phyloP scores from a whole-genome alignment of 2,888 invertebrate species.

The Heteromurus nitidus region DNA sequence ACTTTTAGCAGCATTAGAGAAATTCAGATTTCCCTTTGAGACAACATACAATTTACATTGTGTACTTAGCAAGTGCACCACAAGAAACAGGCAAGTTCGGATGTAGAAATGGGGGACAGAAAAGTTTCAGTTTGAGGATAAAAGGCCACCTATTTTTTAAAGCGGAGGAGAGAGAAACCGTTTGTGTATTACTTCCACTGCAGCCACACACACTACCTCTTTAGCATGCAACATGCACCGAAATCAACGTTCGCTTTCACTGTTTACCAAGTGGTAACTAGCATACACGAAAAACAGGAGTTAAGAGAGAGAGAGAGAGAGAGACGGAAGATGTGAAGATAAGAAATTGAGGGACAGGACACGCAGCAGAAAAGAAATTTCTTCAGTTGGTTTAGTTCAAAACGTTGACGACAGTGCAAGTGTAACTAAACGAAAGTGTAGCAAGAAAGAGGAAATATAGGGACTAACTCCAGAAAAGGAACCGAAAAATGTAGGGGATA shows the following conservation, averaged over 20 bases:
- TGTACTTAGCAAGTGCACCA: too few species aligned
- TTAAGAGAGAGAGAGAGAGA: not conserved
- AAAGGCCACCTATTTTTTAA: conserved; percentile 1
- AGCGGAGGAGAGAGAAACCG: not conserved
- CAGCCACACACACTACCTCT: conserved; percentile 13
- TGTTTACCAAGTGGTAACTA: conserved; percentile 32
- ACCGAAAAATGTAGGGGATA: not conserved
- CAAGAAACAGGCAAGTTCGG: not conserved
- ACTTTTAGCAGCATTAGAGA: not conserved
- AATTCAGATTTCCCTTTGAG: not conserved
- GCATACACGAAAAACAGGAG: not conserved
- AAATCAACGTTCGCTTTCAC: conserved; percentile 17
- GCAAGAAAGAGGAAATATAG: not conserved
- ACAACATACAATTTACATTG: too few species aligned
- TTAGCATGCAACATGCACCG: conserved; percentile 33
- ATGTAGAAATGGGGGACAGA: conserved; percentile 6
- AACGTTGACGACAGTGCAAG: conserved; percentile 13
- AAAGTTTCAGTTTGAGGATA: too few species aligned
- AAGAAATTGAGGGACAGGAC: not conserved
- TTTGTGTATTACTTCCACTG: not conserved
- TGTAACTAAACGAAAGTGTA: not conserved
- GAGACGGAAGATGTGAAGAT: conserved; percentile 7
- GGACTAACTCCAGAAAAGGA: not conserved
- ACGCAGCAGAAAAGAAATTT: not conserved
- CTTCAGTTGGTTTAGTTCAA: not conserved